Evolutionary conservation across 2,797 vertebrate species (phyloP).

Genomic region (Neopelma chrysocephalum): DNA sequence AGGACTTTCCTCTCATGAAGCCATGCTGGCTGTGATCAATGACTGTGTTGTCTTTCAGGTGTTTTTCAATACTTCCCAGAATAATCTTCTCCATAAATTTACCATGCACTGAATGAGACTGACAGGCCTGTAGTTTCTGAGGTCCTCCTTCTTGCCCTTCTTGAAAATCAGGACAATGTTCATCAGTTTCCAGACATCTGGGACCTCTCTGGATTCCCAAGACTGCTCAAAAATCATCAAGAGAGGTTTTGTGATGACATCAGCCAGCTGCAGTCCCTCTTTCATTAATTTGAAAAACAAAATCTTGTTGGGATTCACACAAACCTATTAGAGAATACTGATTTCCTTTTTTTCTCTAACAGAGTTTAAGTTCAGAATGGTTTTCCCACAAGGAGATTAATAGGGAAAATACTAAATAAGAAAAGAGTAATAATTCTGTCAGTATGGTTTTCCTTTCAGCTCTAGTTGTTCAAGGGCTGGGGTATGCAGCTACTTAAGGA

Average conservation of each 20-base stretch:
- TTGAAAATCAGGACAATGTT: neutral
- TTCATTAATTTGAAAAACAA: neutral
- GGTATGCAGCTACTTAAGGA: neutral
- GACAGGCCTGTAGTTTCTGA: neutral
- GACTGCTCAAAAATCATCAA: neutral
- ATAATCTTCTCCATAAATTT: neutral
- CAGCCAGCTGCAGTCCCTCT: neutral
- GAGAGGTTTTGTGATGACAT: neutral
- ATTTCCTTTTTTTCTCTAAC: neutral
- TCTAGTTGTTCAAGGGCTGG: neutral
- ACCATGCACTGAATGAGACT: neutral
- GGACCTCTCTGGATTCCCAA: neutral
- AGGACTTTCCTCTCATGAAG: neutral
- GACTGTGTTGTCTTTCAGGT: neutral
- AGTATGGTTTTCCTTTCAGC: neutral
- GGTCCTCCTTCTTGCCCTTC: neutral
- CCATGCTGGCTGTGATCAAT: neutral
- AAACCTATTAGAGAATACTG: neutral
- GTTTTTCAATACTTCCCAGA: neutral
- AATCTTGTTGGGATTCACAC: neutral
- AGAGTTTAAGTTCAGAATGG: neutral
- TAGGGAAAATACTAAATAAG: neutral
- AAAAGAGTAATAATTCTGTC: neutral
- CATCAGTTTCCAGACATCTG: neutral
- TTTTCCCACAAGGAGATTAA: neutral